phyloP scores from a whole-genome alignment of 2,888 invertebrate genomes.

The Cosmia trapezina region DNA sequence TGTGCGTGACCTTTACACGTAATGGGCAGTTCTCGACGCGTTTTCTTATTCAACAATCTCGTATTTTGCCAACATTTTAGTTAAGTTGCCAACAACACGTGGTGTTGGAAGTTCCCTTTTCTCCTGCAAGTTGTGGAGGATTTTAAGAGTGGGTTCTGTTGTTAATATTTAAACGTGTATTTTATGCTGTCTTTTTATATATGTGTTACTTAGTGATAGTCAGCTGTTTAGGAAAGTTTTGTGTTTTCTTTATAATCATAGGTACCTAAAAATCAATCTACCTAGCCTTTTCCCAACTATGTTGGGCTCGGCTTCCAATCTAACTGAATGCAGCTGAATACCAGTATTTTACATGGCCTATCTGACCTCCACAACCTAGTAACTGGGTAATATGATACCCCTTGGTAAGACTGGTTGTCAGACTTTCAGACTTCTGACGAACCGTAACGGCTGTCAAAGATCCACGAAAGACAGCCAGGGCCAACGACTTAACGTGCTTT shows the following conservation, averaged over 20 bases:
- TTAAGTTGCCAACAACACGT: conserved; percentile 60
- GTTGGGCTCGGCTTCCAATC: too few relatives aligned
- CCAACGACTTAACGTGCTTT: too few relatives aligned
- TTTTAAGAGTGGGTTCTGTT: conserved; percentile 8
- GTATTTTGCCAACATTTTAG: conserved; percentile 66
- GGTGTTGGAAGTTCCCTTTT: conserved; percentile 40
- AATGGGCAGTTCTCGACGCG: conserved; percentile 63
- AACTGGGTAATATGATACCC: too few relatives aligned
- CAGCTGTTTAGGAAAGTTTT: background rate
- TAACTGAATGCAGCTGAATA: too few relatives aligned
- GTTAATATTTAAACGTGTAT: conserved; percentile 33
- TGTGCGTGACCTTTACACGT: conserved; percentile 68
- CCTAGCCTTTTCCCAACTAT: too few relatives aligned
- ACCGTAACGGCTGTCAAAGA: too few relatives aligned
- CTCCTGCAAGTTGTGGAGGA: conserved; percentile 1
- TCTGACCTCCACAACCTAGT: too few relatives aligned
- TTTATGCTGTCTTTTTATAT: background rate
- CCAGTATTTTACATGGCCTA: too few relatives aligned
- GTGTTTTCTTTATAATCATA: background rate
- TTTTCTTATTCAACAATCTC: conserved; percentile 68
- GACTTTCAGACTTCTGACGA: too few relatives aligned
- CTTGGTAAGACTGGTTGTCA: too few relatives aligned
- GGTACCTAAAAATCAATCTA: too few relatives aligned
- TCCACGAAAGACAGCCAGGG: too few relatives aligned
- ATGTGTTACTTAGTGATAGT: background rate